A percentile compares a stretch with the other conserved stretches of the same genome.
Conservation (phyloP, 2,797 vertebrate genomes). For the Periparus ater region DNA sequence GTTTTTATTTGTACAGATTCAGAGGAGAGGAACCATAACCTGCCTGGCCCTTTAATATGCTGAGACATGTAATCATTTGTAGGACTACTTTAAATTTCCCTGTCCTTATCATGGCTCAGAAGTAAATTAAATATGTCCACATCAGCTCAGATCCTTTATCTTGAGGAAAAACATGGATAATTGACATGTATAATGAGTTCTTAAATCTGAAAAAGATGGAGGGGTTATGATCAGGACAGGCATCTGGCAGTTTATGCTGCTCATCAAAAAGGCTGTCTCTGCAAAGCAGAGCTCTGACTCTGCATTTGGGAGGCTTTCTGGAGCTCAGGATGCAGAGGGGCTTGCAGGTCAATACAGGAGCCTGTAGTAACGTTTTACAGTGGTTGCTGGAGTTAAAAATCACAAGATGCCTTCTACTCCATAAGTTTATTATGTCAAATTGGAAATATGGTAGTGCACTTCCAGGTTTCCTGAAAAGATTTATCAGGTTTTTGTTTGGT, state of each 20-base stretch:
- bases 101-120: neutral
- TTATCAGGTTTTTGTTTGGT: neutral
- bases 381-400: neutral
- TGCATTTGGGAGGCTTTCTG: neutral
- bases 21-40: neutral
- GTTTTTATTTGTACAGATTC: neutral
- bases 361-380: neutral
- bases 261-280: neutral
- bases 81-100: neutral
- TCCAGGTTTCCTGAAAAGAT: neutral
- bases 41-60: neutral
- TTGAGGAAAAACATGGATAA: neutral
- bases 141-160: neutral
- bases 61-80: neutral
- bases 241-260: neutral
- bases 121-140: neutral
- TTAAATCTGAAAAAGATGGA: neutral
- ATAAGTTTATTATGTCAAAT: neutral
- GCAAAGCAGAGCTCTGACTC: neutral
- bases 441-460: neutral
- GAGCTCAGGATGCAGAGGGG: neutral
- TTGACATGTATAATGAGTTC: neutral
- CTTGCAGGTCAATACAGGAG: neutral
- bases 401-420: neutral
- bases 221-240: neutral